These are phyloP conservation scores for Lithodes maja DNA, from an alignment of 2,888 invertebrate species.

Conservation along the genomic window DNA sequence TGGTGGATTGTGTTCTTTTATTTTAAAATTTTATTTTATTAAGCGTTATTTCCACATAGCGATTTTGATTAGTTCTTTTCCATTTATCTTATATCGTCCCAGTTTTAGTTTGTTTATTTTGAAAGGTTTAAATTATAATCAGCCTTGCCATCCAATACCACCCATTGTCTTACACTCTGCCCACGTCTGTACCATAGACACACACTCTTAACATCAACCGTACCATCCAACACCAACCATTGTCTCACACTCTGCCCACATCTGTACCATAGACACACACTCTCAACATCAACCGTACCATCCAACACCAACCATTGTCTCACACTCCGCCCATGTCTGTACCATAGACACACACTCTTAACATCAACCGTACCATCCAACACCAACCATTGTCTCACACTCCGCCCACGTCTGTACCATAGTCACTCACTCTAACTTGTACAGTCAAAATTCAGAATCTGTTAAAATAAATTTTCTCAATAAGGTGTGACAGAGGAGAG, in stretches of 20 bases:
- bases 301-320: slow-evolving; percentile 89
- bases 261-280: not conserved
- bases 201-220: not conserved
- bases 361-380: not conserved
- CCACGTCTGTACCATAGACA: slow-evolving; percentile 74
- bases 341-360: slow-evolving; percentile 61
- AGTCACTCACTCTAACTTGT: not conserved
- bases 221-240: not conserved
- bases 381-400: not conserved
- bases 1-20: no score
- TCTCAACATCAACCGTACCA: slow-evolving; percentile 85
- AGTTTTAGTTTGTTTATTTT: no score
- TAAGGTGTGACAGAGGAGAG: not conserved
- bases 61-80: no score
- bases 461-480: not conserved
- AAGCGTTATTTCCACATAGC: no score
- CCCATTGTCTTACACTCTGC: slow-evolving; percentile 83
- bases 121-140: slow-evolving; percentile 76
- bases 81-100: no score
- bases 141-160: slow-evolving; percentile 91
- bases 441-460: not conserved
- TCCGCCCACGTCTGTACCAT: not conserved
- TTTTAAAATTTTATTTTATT: no score
- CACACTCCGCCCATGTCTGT: slow-evolving; percentile 77
- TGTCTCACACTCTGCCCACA: not conserved